phyloP scores from a whole-genome alignment of 2,888 invertebrate species.

The Norana najaformis region DNA sequence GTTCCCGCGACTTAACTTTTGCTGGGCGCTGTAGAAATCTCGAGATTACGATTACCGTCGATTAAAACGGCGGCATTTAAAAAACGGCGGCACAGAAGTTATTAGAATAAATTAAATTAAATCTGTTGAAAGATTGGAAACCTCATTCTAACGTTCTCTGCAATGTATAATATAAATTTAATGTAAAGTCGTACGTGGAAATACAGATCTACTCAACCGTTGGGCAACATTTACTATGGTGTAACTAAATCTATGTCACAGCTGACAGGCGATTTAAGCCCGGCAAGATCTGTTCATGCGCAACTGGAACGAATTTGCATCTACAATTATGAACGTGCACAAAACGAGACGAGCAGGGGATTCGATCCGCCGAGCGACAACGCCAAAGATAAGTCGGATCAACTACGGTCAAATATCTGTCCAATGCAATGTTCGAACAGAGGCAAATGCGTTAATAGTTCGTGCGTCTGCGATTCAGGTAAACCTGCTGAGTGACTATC shows the following conservation, averaged over 20 bases:
- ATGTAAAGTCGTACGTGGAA: background rate
- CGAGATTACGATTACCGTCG: too few species aligned
- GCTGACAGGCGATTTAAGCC: background rate
- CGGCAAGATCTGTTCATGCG: background rate
- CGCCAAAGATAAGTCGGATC: accelerated
- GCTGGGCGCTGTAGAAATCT: too few species aligned
- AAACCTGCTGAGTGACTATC: too few species aligned
- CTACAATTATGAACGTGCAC: too few species aligned
- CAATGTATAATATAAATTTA: background rate
- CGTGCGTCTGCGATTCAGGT: background rate
- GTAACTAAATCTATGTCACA: background rate
- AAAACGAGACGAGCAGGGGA: background rate
- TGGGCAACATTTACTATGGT: background rate
- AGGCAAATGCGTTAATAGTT: background rate
- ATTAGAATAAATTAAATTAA: too few species aligned
- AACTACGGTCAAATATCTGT: too few species aligned
- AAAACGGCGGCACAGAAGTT: too few species aligned
- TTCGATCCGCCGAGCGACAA: background rate
- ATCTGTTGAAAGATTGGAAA: too few species aligned
- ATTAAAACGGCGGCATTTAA: too few species aligned
- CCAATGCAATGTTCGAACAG: background rate
- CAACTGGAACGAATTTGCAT: background rate
- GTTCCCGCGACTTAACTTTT: too few species aligned
- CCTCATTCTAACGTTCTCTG: too few species aligned
- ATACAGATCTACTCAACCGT: background rate